These are phyloP conservation scores for Nowickia ferox DNA, from an alignment of 2,888 invertebrate species.

Conservation along the genomic window DNA sequence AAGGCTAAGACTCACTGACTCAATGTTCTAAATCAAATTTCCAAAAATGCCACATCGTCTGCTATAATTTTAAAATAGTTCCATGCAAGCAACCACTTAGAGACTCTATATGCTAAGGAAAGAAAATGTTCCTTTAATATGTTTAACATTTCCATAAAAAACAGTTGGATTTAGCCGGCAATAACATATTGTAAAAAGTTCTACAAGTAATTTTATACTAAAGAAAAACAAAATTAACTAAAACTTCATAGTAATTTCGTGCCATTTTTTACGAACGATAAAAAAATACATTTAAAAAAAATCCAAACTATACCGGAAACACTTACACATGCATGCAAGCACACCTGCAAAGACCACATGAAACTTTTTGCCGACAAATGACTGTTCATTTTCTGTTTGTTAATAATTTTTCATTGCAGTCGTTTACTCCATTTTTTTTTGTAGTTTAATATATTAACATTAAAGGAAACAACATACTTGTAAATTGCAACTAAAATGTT, in stretches of 20 bases:
- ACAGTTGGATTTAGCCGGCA: neutral
- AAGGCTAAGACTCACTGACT: no score
- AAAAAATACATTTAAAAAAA: constrained; percentile 16
- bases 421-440: neutral
- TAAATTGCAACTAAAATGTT: constrained; percentile 63
- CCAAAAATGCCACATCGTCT: no score
- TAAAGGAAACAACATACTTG: constrained; percentile 53
- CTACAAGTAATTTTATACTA: neutral
- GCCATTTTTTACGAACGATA: constrained; percentile 9
- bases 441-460: constrained; percentile 29
- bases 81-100: no score
- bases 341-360: neutral
- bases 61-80: no score
- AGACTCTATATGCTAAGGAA: no score
- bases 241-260: constrained; percentile 30
- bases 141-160: neutral
- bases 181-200: neutral
- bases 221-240: neutral
- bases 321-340: neutral
- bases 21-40: no score
- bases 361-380: constrained; percentile 13
- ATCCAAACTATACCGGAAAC: constrained; percentile 38
- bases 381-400: constrained; percentile 31
- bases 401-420: constrained; percentile 29
- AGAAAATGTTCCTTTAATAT: neutral